phyloP scores from a whole-genome alignment of 2,888 invertebrate species.

The Caenorhabditis drosophilae region DNA sequence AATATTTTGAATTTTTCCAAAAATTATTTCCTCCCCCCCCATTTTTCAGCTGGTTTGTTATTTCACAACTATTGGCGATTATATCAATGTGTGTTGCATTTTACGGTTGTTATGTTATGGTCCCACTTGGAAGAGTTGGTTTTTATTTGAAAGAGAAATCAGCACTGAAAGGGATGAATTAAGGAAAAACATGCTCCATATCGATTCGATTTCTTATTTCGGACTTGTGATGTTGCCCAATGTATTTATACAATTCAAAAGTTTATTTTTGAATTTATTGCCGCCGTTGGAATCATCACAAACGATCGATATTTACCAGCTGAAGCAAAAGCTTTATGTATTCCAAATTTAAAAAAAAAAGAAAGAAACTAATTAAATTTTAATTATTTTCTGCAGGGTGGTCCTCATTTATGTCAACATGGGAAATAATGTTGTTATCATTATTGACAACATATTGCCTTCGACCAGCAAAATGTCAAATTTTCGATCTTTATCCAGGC shows the following conservation, averaged over 20 bases:
- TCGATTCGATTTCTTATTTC: constrained; percentile 61
- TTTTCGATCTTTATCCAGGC: constrained; percentile 29
- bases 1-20: not conserved
- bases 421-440: constrained; percentile 65
- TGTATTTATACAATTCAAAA: constrained; percentile 65
- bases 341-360: not conserved
- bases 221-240: constrained; percentile 64
- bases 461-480: constrained; percentile 51
- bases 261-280: constrained; percentile 64
- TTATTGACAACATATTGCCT: constrained; percentile 56
- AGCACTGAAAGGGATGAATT: not conserved
- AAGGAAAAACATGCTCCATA: constrained; percentile 55
- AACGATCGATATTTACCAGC: constrained; percentile 55
- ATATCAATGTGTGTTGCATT: constrained; percentile 65
- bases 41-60: constrained; percentile 57
- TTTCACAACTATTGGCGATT: constrained; percentile 61
- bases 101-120: constrained; percentile 66
- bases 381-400: constrained; percentile 52
- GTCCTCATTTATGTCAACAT: constrained; percentile 64
- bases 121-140: constrained; percentile 61
- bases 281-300: constrained; percentile 54
- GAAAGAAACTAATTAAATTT: not conserved
- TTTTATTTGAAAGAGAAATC: not conserved
- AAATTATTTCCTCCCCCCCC: not conserved
- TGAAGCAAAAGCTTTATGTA: constrained; percentile 62